These are phyloP conservation scores for Sphaerodactylus townsendi DNA, from an alignment of 2,113 vertebrate genomes.

Conservation along the genomic window DNA sequence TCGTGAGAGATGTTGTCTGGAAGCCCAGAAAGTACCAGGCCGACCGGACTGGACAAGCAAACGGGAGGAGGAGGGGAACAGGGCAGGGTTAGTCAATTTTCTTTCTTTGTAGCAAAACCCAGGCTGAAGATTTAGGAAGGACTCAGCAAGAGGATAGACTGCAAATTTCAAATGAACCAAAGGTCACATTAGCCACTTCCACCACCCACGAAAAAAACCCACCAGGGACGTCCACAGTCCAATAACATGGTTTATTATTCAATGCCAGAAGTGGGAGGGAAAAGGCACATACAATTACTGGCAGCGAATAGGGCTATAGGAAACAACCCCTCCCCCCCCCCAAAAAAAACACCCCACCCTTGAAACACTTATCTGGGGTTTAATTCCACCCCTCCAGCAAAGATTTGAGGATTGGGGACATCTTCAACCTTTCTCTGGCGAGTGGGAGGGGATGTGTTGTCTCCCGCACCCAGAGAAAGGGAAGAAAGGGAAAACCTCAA, in stretches of 20 bases:
- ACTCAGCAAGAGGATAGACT: neutral
- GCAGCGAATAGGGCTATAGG: neutral
- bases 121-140: neutral
- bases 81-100: no score
- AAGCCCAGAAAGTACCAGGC: neutral
- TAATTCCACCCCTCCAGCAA: conserved; percentile 82
- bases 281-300: conserved; percentile 43
- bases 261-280: conserved; percentile 67
- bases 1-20: neutral
- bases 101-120: neutral
- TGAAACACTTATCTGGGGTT: neutral
- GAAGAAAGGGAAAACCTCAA: no score
- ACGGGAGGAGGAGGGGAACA: neutral
- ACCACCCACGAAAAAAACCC: neutral
- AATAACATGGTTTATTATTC: conserved; percentile 73
- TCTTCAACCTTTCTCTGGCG: conserved; percentile 50
- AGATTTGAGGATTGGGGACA: conserved; percentile 69
- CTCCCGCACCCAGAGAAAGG: no score
- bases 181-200: neutral
- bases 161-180: neutral
- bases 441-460: neutral
- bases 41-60: neutral
- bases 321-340: neutral
- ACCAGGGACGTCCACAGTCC: neutral
- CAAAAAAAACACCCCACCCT: neutral